Conservation (phyloP, 2,888 invertebrate species). For the Tinea trinotella region DNA sequence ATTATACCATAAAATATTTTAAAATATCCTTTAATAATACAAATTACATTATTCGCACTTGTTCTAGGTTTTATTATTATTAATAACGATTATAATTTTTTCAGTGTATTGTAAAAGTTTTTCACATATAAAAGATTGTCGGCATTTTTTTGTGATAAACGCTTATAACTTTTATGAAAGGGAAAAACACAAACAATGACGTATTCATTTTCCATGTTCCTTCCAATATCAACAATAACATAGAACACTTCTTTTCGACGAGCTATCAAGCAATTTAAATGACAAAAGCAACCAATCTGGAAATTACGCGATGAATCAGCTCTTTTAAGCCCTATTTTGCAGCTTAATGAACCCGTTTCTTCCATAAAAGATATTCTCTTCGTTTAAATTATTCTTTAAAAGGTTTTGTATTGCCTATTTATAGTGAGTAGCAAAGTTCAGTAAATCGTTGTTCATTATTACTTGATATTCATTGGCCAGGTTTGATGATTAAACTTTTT, state of each 20-base stretch:
- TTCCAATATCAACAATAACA: constrained; percentile 1
- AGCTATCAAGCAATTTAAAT: constrained; percentile 35
- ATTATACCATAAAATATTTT: no score
- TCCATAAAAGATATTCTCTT: constrained; percentile 24
- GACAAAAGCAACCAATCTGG: constrained; percentile 44
- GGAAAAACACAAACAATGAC: constrained; percentile 7
- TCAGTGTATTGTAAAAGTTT: no score
- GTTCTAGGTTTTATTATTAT: no score
- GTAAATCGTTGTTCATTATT: not conserved
- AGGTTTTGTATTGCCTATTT: constrained; percentile 26
- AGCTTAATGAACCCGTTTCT: constrained; percentile 35
- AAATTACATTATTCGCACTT: no score
- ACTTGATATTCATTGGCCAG: no score
- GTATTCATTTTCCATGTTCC: constrained; percentile 6
- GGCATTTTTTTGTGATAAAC: not conserved
- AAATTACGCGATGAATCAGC: constrained; percentile 35
- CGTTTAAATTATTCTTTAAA: constrained; percentile 35
- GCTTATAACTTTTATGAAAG: not conserved
- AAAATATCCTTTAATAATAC: no score
- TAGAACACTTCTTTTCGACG: constrained; percentile 6
- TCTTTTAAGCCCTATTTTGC: constrained; percentile 33
- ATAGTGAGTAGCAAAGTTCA: not conserved
- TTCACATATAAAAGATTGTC: no score
- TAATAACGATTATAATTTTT: no score
- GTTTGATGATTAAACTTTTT: not conserved